Base-by-base conservation (phyloP, 1,140 invertebrate genomes). In the Drosophila arizonae region DNA sequence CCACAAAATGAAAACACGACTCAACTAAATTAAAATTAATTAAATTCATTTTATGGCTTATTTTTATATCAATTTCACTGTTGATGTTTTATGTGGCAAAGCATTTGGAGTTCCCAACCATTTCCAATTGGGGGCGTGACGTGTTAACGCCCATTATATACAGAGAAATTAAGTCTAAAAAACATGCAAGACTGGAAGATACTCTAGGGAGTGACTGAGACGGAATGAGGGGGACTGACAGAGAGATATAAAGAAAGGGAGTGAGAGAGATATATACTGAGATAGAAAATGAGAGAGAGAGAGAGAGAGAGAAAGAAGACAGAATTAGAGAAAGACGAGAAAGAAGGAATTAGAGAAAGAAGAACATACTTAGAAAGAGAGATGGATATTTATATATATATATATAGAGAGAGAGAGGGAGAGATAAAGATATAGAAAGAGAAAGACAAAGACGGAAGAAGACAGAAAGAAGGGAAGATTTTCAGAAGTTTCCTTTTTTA, bases 51-150 rank as follows among this genome's bases (percentile, higher is more conserved):
- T 43, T 41, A 24, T 13, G n/a, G n/a, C 10, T 28, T 28, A 43
- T 39, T 15, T 33, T 30, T 17, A 24, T 45, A 24, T 28, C 11
- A 13, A 5, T 43, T 43, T 45, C 45, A 10, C 28, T 8, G 8
- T 15, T 45, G 15, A 26, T 28, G 24, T 41, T 57, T 10, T 17
- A 17, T 60, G 56, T n/a, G 57, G 43, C 48, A 30, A 48, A 17
- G 1, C 2, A 11, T 33, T 46, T 48, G 24, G 15, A 17, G 17
- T 17, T 17, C 17, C 17, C 17, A 17, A 17, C 1, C 1, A 17
- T 0, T 17, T 17, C 17, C 0, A 17, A 17, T 17, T 17, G 17
- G 28, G 57, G 43, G 43, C 43, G 57, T 60, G 8, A 26, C 43
- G 3, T 28, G 26, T 9, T n/a, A 11, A 56, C 54, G 54, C 54